Evolutionary conservation across 1,140 invertebrate species (phyloP), one percentile per base, ranked within the genome.

Genomic region (Drosophila athabasca): DNA sequence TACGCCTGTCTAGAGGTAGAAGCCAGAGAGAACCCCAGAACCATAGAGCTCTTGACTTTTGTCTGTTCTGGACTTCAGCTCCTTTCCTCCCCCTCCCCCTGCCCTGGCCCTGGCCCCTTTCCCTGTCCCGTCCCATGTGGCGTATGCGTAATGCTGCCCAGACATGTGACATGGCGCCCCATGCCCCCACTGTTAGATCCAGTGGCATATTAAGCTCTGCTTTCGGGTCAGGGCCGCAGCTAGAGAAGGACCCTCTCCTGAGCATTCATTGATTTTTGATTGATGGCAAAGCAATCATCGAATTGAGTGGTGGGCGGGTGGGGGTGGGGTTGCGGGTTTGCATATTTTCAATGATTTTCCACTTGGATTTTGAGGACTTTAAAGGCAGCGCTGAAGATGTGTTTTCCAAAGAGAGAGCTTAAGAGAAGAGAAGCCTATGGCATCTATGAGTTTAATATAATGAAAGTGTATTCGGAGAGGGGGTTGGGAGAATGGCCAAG

Each of bases 61-160:
- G 31, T 54, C 39, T 46, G 26, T 62, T 31, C 61, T 51, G 35
- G 35, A 39, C 35, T 13, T 9, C 31, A 3, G 35, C 6, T 54
- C 51, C 41, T 51, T 29, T n/a, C 51, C 43, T 24, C 3, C 4
- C 24, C 24, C 24, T 26, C 4, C 24, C 24, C 4, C 24, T 24
- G 24, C 4, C 4, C 5, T 0, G 0, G 24, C 5, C 24, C 24
- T 0, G 4, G 24, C 5, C 24, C 4, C 24, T 24, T 2, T 24
- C 24, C 3, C 24, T 24, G 41, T 31, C 57, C 31, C 62, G 67
- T 62, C 72, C 64, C 65, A 76, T 54, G 78, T 66, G 82, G 82
- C 82, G 82, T 87, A 85, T 85, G 82, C 75, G 78, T 87, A 87
- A 82, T 79, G 69, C 54, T 62, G 50, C 43, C 69, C 60, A 62